These are phyloP conservation scores for Cercocebus atys DNA, from an alignment of 2,113 vertebrate species.

Conservation along the genomic window DNA sequence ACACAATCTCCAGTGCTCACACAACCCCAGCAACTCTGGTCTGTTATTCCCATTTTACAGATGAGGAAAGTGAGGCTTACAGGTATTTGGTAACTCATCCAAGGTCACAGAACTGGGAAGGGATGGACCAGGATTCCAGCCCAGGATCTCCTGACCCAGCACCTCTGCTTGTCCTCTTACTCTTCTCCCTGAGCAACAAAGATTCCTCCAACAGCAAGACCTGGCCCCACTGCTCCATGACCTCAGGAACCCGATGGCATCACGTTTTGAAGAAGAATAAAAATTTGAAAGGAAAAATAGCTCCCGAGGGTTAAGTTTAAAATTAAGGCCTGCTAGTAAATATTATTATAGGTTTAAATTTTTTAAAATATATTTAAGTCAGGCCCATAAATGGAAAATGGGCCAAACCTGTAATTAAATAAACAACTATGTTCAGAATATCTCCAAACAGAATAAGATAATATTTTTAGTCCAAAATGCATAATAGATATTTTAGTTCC, in stretches of 20 bases:
- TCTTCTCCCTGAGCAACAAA: not conserved
- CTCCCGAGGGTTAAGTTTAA: constrained; percentile 41
- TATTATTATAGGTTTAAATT: constrained; percentile 55
- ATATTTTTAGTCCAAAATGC: constrained; percentile 63
- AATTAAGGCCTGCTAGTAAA: constrained; percentile 66
- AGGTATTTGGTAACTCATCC: not conserved
- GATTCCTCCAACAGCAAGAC: not conserved
- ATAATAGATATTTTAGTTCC: constrained; percentile 66
- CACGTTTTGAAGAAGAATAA: constrained; percentile 23
- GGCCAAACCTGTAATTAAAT: constrained; percentile 66
- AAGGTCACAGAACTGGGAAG: not conserved
- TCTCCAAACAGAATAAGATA: constrained; percentile 65
- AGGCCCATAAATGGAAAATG: constrained; percentile 74
- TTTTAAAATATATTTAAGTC: constrained; percentile 62
- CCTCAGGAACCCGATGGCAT: not conserved
- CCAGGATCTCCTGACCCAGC: not conserved
- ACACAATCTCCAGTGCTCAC: not conserved
- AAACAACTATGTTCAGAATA: constrained; percentile 68
- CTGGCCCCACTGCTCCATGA: not conserved
- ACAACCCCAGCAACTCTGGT: not conserved
- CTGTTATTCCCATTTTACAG: not conserved
- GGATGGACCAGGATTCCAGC: not conserved
- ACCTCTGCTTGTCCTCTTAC: not conserved
- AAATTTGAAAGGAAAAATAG: constrained; percentile 47
- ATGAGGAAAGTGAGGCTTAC: not conserved